Conservation (phyloP, 2,888 invertebrate genomes). For the Melanchra persicariae region DNA sequence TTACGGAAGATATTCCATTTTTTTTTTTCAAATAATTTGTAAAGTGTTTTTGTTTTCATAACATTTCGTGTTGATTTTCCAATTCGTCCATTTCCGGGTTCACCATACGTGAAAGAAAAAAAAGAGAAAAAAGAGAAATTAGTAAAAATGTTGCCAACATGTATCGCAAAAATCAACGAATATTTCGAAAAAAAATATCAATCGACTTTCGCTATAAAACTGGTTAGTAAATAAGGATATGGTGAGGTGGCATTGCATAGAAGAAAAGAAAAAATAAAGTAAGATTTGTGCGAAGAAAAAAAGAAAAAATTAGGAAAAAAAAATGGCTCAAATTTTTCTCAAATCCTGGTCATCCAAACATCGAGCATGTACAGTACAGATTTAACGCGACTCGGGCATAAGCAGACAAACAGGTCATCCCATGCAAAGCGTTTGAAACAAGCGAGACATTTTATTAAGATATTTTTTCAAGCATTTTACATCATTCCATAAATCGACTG, state of each 20-base stretch:
- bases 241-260: slow-evolving; percentile 66
- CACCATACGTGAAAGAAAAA: slow-evolving; percentile 69
- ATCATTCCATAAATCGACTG: slow-evolving; percentile 10
- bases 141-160: slow-evolving; percentile 88
- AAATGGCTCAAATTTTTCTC: slow-evolving; percentile 66
- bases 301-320: slow-evolving; percentile 62
- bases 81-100: slow-evolving; percentile 53
- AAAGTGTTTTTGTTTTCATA: slow-evolving; percentile 45
- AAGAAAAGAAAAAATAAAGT: slow-evolving; percentile 49
- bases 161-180: slow-evolving; percentile 52
- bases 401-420: slow-evolving; percentile 70
- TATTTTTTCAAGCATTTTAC: slow-evolving; percentile 25
- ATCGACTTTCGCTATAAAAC: slow-evolving; percentile 42
- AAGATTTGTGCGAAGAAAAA: slow-evolving; percentile 69
- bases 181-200: slow-evolving; percentile 50
- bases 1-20: slow-evolving; percentile 16
- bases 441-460: slow-evolving; percentile 6
- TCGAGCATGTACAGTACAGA: slow-evolving; percentile 88
- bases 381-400: slow-evolving; percentile 59
- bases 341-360: slow-evolving; percentile 77
- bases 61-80: slow-evolving; percentile 42
- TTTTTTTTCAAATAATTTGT: slow-evolving; percentile 45
- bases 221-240: slow-evolving; percentile 67
- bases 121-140: slow-evolving; percentile 79
- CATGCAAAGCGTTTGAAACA: slow-evolving; percentile 72